phyloP scores from a whole-genome alignment of 2,797 vertebrate genomes.

The Sandelia bainsii region DNA sequence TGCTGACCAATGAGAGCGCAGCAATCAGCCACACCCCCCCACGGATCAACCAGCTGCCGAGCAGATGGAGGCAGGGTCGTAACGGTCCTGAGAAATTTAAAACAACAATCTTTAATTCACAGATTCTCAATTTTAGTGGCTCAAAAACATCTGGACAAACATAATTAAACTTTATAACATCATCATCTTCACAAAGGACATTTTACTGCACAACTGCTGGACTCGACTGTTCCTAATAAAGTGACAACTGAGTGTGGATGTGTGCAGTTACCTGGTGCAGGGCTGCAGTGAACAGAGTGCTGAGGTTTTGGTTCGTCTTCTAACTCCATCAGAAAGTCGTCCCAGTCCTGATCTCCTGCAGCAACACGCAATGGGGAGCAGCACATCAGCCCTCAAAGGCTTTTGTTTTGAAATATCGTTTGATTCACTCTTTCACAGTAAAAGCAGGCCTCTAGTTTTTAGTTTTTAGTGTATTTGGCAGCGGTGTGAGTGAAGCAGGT shows the following conservation, averaged over 20 bases:
- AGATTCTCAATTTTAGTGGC: too few relatives aligned
- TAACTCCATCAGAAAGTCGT: constrained; percentile 90
- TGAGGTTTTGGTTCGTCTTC: constrained; percentile 89
- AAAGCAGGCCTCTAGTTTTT: not conserved
- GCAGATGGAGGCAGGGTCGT: constrained; percentile 90
- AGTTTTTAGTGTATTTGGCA: too few relatives aligned
- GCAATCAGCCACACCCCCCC: constrained; percentile 92
- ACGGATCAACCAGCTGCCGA: constrained; percentile 93
- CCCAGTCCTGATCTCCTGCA: constrained; percentile 90
- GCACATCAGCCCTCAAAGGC: not conserved
- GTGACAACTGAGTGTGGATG: not conserved
- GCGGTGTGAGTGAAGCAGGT: too few relatives aligned
- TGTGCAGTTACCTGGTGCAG: constrained; percentile 88
- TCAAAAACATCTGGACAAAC: too few relatives aligned
- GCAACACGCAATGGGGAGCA: not conserved
- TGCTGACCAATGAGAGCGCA: constrained; percentile 87
- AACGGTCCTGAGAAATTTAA: constrained; percentile 86
- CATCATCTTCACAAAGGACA: too few relatives aligned
- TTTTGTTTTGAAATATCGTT: not conserved
- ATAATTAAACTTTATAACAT: too few relatives aligned
- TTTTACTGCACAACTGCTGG: too few relatives aligned
- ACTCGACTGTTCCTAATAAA: too few relatives aligned
- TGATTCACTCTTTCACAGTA: too few relatives aligned
- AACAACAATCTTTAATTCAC: too few relatives aligned
- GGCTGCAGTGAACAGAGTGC: constrained; percentile 90